Conservation (phyloP, 92 coral and sea anemone species). For the Micromussa lordhowensis region DNA sequence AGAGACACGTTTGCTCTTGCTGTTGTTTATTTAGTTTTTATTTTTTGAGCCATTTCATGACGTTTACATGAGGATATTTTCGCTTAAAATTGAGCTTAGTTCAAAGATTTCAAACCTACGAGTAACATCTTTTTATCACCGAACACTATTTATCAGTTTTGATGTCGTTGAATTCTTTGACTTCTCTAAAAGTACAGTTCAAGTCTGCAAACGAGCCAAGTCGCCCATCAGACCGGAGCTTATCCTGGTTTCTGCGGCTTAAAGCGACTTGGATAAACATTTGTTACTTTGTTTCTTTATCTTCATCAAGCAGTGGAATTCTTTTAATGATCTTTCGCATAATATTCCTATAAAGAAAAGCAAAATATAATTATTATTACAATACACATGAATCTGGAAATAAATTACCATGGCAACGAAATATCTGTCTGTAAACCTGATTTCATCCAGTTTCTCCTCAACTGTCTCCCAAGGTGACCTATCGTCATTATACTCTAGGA, state of each 20-base stretch:
- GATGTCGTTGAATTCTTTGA: too few species aligned
- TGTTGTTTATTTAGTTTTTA: neutral
- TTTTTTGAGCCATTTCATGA: neutral
- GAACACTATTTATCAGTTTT: too few species aligned
- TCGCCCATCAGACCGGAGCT: too few species aligned
- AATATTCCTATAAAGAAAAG: constrained; percentile 48
- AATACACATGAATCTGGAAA: neutral
- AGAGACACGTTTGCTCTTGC: neutral
- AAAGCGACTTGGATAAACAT: too few species aligned
- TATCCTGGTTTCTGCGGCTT: too few species aligned
- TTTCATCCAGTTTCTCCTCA: constrained; percentile 82
- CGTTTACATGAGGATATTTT: too few species aligned
- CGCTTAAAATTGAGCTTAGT: too few species aligned
- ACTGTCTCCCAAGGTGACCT: constrained; percentile 82
- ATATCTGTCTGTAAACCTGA: constrained; percentile 60
- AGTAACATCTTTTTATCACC: too few species aligned
- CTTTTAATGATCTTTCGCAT: constrained; percentile 74
- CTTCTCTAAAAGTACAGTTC: too few species aligned
- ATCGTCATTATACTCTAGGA: constrained; percentile 86
- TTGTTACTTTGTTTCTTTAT: neutral
- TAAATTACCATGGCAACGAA: neutral
- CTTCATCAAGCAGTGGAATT: constrained; percentile 42
- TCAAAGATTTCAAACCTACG: too few species aligned
- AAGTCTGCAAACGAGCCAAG: too few species aligned
- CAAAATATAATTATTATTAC: neutral